A percentile compares a stretch with the other conserved stretches of the same genome.
Conservation (phyloP, 2,797 vertebrate genomes). For the Mus minutoides region DNA sequence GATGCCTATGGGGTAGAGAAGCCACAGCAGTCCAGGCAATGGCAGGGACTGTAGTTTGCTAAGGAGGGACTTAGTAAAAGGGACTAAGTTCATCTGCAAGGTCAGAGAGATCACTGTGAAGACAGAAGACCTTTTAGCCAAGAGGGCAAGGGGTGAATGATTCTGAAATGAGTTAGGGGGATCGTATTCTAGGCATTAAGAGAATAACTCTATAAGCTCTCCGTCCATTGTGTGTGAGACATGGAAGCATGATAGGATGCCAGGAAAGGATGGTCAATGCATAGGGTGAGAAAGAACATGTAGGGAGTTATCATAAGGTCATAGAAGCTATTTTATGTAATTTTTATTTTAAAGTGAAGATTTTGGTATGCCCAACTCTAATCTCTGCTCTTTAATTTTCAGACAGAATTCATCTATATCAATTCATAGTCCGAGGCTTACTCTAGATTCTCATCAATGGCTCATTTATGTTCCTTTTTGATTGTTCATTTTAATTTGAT, state of each 20-base stretch:
- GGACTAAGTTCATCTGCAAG: not conserved
- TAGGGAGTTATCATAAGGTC: not conserved
- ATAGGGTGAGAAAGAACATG: not conserved
- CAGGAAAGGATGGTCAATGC: not conserved
- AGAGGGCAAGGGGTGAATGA: not conserved
- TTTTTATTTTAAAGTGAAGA: not conserved
- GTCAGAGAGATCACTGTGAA: not conserved
- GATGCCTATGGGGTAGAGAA: not conserved
- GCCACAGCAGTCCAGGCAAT: not conserved
- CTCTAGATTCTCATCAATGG: not conserved
- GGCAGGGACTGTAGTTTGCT: not conserved
- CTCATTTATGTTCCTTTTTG: not conserved
- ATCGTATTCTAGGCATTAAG: not conserved
- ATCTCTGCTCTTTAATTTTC: not conserved
- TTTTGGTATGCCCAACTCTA: not conserved
- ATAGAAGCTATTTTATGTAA: not conserved
- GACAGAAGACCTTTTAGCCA: not conserved
- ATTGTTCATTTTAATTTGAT: not conserved
- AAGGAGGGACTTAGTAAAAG: not conserved
- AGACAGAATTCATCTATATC: not conserved
- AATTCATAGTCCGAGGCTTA: not conserved
- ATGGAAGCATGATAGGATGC: not conserved
- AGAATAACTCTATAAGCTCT: not conserved
- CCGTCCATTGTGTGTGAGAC: not conserved
- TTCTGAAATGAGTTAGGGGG: not conserved